Evolutionary conservation across 2,113 vertebrate species (phyloP), one percentile per base, ranked within the genome.

Genomic region (Crotalus viridis): DNA sequence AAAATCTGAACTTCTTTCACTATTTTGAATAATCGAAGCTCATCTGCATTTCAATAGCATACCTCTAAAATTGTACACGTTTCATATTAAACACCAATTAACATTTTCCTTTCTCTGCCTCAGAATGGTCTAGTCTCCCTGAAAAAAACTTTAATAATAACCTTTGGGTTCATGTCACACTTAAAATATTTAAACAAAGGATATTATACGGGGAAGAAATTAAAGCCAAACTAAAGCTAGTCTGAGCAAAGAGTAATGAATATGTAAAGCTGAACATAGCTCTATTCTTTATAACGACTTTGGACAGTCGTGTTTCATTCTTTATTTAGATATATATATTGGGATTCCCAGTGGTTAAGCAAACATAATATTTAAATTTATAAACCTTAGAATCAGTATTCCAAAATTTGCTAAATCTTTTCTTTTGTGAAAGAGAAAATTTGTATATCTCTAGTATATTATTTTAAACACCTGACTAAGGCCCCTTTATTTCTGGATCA

Each of bases 81-180:
- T 95, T 95, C 13, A 33, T 95, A 90, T 91, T 95, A 95, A 88
- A 85, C 89, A 56, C 54, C 94, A 97, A 96, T 95, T 96, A 97
- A 94, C 90, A 81, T 52, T 92, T 88, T 91, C 91, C 88, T 94
- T 90, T 95, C 85, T 94, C 59, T 92, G 85, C 87, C 89, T 94
- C 56, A 95, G 94, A 96, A 88, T 51, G 3, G 94, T 88, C 48
- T 59, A 94, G 52, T 94, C 93, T 95, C 24, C 9, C 86, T 91
- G 56, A 90, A 95, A 94, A 94, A 91, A 88, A 54, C 19, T 92
- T 95, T 96, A 90, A 95, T 96, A 87, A 95, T 90, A 95, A 94
- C 87, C 54, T 3, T 48, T 93, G 48, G 95, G 95, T 91, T 5
- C 93, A 88, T 88, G 21, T 93, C 12, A 10, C 87, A 95, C 15